Percentiles rank a stretch among this genome's conserved stretches.
These are phyloP conservation scores for Iselma pallidipennis DNA, from an alignment of 2,888 invertebrate species.

Conservation along the genomic window DNA sequence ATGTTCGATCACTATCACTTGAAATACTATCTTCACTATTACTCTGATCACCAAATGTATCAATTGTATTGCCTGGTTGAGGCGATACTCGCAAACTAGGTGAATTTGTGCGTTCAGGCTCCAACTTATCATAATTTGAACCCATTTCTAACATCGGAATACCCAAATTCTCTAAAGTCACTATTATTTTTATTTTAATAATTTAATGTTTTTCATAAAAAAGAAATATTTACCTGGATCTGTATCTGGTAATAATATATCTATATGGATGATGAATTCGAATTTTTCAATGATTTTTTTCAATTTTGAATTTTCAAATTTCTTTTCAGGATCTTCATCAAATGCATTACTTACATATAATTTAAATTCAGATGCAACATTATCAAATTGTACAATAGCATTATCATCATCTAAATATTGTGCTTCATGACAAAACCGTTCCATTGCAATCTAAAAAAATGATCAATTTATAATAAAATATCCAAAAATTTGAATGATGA, in stretches of 20 bases:
- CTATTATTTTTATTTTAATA: conserved; percentile 44
- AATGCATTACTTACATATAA: conserved; percentile 59
- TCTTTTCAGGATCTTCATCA: conserved; percentile 56
- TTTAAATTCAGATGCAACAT: conserved; percentile 46
- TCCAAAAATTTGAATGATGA: too few relatives aligned
- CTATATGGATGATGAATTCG: conserved; percentile 65
- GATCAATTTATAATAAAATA: neutral
- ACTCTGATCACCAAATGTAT: conserved; percentile 63
- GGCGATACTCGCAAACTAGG: conserved; percentile 47
- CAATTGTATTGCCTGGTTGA: conserved; percentile 44
- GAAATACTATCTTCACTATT: conserved; percentile 77
- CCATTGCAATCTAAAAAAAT: conserved; percentile 30
- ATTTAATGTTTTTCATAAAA: conserved; percentile 3
- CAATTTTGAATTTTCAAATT: conserved; percentile 58
- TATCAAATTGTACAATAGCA: conserved; percentile 50
- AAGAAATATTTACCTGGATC: conserved; percentile 58
- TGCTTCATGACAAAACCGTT: conserved; percentile 51
- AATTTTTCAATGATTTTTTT: conserved; percentile 62
- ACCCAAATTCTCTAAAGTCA: conserved; percentile 56
- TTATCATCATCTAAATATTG: conserved; percentile 53
- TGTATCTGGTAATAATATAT: conserved; percentile 65
- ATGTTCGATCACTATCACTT: conserved; percentile 71
- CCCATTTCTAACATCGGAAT: conserved; percentile 59
- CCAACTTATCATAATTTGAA: conserved; percentile 44
- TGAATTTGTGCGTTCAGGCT: conserved; percentile 44